These are phyloP conservation scores for Cariama cristata DNA, from an alignment of 2,113 vertebrate species.

Conservation along the genomic window DNA sequence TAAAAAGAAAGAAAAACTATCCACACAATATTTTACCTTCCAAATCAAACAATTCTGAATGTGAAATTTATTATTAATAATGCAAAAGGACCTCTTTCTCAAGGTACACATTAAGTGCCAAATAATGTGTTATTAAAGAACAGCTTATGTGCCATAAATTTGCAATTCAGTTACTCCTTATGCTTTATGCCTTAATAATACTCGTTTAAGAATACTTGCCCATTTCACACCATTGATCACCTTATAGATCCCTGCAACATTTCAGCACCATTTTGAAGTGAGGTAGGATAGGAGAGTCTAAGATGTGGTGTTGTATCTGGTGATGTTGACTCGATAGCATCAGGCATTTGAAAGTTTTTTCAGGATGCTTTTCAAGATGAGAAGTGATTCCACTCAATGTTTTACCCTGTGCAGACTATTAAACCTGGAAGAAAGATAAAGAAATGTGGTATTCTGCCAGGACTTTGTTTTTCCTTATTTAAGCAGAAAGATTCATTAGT, in stretches of 20 bases:
- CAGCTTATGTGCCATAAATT: background rate
- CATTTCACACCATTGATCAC: background rate
- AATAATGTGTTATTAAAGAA: background rate
- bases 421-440: background rate
- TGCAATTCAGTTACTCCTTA: background rate
- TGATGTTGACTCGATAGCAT: constrained; percentile 41
- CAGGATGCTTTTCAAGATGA: background rate
- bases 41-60: background rate
- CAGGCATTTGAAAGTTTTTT: background rate
- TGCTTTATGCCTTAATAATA: background rate
- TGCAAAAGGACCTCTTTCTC: background rate
- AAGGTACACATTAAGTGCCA: background rate
- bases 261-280: constrained; percentile 46
- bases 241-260: background rate
- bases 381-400: background rate
- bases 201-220: background rate
- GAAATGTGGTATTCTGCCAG: background rate
- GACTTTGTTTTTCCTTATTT: background rate
- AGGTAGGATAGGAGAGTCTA: constrained; percentile 18
- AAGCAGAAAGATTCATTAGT: background rate
- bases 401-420: background rate
- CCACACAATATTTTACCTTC: background rate
- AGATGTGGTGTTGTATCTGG: constrained; percentile 40
- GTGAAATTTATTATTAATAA: background rate
- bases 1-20: background rate